These are phyloP conservation scores for Pandion haliaetus DNA, from an alignment of 2,113 vertebrate genomes.

Conservation along the genomic window DNA sequence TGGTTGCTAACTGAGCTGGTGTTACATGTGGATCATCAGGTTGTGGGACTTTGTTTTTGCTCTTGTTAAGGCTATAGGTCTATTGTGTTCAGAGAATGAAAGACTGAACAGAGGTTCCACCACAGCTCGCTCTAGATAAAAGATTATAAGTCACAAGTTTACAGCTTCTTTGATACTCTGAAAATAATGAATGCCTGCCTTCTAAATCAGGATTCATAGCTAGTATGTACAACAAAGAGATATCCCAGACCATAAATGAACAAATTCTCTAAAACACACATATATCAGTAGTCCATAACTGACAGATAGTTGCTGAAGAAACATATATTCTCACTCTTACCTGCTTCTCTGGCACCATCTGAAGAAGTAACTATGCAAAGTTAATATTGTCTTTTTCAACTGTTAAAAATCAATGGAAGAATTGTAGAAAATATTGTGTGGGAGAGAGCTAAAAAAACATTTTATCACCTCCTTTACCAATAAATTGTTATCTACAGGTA, in stretches of 20 bases:
- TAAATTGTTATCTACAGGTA: neutral
- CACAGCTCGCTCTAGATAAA: neutral
- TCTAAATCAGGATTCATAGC: neutral
- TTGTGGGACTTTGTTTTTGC: neutral
- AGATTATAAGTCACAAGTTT: neutral
- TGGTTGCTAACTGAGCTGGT: neutral
- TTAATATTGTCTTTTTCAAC: neutral
- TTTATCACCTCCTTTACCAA: neutral
- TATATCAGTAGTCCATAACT: neutral
- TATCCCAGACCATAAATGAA: neutral
- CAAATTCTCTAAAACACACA: neutral
- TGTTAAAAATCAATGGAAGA: neutral
- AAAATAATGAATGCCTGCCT: neutral
- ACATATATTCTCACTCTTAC: neutral
- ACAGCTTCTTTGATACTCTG: neutral
- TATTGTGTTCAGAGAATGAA: neutral
- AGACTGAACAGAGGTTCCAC: neutral
- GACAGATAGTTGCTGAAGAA: neutral
- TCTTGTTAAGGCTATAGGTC: neutral
- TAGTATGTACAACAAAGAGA: neutral
- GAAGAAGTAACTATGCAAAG: neutral
- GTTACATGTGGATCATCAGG: neutral
- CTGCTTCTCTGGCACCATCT: neutral
- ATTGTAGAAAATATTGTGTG: neutral
- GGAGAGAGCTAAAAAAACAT: neutral